Evolutionary conservation across 2,113 vertebrate genomes (phyloP).

Genomic region (Tyrannus savana): DNA sequence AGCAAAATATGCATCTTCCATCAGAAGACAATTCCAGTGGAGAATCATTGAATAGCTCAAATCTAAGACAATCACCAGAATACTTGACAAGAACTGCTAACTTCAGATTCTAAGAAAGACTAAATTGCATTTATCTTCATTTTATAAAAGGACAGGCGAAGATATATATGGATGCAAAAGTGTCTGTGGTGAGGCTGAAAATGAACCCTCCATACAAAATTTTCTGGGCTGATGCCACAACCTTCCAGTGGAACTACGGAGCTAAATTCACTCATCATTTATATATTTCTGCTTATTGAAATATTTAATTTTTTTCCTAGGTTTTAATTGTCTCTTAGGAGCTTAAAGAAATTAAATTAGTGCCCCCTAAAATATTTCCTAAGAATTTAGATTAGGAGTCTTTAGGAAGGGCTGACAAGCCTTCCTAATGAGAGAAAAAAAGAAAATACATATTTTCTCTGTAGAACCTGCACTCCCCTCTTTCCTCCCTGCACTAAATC

Average conservation of each 20-base stretch:
- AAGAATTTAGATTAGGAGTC: not conserved
- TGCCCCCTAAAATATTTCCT: not conserved
- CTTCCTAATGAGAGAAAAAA: not conserved
- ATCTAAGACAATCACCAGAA: not conserved
- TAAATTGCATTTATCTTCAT: not conserved
- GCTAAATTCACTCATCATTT: not conserved
- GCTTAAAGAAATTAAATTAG: not conserved
- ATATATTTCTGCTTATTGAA: not conserved
- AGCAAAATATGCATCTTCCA: not conserved
- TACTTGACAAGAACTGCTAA: not conserved
- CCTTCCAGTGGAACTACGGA: not conserved
- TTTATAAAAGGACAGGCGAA: not conserved
- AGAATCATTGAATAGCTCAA: not conserved
- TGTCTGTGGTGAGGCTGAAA: not conserved
- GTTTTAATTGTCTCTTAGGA: not conserved
- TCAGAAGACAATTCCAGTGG: not conserved
- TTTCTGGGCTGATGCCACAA: not conserved
- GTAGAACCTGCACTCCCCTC: not conserved
- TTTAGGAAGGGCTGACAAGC: not conserved
- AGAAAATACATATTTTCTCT: not conserved
- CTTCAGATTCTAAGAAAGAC: not conserved
- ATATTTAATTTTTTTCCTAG: not conserved
- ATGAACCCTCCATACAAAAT: not conserved
- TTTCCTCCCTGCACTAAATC: not conserved
- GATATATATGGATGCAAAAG: not conserved